Evolutionary conservation across 2,888 invertebrate genomes (phyloP).

Genomic region (Synanthedon tipuliformis): DNA sequence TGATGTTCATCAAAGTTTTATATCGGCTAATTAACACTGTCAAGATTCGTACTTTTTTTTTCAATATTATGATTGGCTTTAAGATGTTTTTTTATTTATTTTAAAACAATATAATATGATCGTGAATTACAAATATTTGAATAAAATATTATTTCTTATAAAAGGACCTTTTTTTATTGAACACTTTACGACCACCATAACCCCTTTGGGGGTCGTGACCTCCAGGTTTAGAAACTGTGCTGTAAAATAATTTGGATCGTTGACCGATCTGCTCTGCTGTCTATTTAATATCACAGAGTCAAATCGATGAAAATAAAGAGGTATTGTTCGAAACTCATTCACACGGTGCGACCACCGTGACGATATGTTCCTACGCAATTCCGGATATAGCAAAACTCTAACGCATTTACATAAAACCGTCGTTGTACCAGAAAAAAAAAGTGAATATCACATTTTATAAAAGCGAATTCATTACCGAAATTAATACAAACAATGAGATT

Average conservation of each 20-base stretch:
- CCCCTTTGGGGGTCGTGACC: too few relatives aligned
- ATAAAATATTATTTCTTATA: too few relatives aligned
- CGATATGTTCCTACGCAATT: constrained; percentile 28
- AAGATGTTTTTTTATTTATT: too few relatives aligned
- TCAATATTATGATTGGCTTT: too few relatives aligned
- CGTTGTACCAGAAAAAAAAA: constrained; percentile 18
- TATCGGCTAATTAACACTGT: too few relatives aligned
- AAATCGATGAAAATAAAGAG: constrained; percentile 34
- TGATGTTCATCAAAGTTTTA: too few relatives aligned
- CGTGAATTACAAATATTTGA: too few relatives aligned
- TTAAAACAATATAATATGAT: too few relatives aligned
- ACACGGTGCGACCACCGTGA: constrained; percentile 54
- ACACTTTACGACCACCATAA: background rate
- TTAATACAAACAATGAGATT: constrained; percentile 33
- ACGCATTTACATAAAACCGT: constrained; percentile 37
- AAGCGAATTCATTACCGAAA: constrained; percentile 18
- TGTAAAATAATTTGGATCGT: constrained; percentile 34
- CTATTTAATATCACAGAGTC: constrained; percentile 35
- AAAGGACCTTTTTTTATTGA: too few relatives aligned
- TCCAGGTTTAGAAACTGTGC: too few relatives aligned
- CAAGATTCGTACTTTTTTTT: too few relatives aligned
- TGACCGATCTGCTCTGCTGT: constrained; percentile 45
- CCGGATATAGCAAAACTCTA: constrained; percentile 51
- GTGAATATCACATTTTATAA: constrained; percentile 4
- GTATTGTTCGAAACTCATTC: constrained; percentile 56